Percentiles rank a stretch among this genome's conserved stretches.
phyloP scores from a whole-genome alignment of 2,888 invertebrate genomes.

The Conomelus anceps region DNA sequence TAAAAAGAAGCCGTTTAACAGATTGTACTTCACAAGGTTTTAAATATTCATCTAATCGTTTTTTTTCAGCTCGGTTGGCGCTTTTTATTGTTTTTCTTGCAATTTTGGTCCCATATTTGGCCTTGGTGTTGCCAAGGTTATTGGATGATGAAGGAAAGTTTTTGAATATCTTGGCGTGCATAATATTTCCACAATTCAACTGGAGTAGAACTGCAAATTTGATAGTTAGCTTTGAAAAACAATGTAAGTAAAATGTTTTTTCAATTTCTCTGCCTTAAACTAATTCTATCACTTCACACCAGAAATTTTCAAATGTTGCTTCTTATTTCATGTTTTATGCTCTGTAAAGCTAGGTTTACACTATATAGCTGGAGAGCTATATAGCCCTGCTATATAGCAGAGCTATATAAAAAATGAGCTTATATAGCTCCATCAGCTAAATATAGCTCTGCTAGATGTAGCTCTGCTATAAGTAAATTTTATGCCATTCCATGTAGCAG shows the following conservation, averaged over 20 bases:
- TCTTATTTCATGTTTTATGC: too few relatives aligned
- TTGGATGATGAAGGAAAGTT: not conserved
- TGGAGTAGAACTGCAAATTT: not conserved
- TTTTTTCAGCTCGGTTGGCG: slow-evolving; percentile 36
- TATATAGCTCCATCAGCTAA: too few relatives aligned
- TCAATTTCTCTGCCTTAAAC: not conserved
- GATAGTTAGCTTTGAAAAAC: not conserved
- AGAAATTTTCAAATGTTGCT: too few relatives aligned
- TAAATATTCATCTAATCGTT: not conserved
- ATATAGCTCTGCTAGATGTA: too few relatives aligned
- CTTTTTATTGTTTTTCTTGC: not conserved
- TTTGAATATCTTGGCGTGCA: not conserved
- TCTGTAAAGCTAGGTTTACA: too few relatives aligned
- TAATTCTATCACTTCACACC: too few relatives aligned
- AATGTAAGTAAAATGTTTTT: not conserved
- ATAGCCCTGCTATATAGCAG: too few relatives aligned
- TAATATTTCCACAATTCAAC: not conserved
- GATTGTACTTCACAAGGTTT: not conserved
- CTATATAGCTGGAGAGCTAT: too few relatives aligned
- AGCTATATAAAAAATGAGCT: too few relatives aligned
- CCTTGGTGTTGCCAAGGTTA: not conserved
- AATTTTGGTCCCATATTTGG: not conserved
- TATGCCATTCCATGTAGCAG: too few relatives aligned
- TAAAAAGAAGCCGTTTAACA: not conserved
- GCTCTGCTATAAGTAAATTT: too few relatives aligned